Evolutionary conservation across 2,113 vertebrate species (phyloP).

Genomic region (Takifugu flavidus): DNA sequence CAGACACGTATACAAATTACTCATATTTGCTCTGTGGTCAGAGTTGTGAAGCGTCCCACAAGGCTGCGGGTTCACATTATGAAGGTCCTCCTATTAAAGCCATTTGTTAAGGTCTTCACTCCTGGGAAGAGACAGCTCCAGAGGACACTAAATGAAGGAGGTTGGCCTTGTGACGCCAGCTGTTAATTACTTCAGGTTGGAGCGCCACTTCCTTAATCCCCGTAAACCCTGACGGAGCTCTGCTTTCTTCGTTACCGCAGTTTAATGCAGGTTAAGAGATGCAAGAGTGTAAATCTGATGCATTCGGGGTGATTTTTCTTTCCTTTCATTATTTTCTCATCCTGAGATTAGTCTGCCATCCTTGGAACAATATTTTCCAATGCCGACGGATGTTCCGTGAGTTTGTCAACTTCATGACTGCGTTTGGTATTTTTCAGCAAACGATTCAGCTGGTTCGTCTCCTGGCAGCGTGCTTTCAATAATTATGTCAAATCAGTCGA

Average conservation of each 20-base stretch:
- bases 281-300: slow-evolving; percentile 48
- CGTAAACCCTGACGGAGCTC: slow-evolving; percentile 58
- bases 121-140: slow-evolving; percentile 48
- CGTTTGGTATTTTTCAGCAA: slow-evolving; percentile 9
- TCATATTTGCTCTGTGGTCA: slow-evolving; percentile 75
- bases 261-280: slow-evolving; percentile 57
- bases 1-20: slow-evolving; percentile 75
- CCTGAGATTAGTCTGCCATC: slow-evolving; percentile 49
- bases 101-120: slow-evolving; percentile 75
- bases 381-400: slow-evolving; percentile 48
- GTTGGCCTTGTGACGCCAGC: slow-evolving; percentile 57
- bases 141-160: slow-evolving; percentile 62
- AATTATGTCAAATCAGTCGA: slow-evolving; percentile 47
- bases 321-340: slow-evolving; percentile 68
- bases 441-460: slow-evolving; percentile 11
- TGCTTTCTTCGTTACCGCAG: slow-evolving; percentile 33
- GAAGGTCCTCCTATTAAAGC: slow-evolving; percentile 75
- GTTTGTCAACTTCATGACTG: slow-evolving; percentile 42
- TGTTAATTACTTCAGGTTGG: slow-evolving; percentile 73
- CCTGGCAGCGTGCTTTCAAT: slow-evolving; percentile 27
- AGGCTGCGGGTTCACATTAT: slow-evolving; percentile 69
- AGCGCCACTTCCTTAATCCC: slow-evolving; percentile 57
- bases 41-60: slow-evolving; percentile 62
- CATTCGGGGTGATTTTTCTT: slow-evolving; percentile 61
- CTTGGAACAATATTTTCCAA: slow-evolving; percentile 23